Conservation (phyloP, 2,113 vertebrate species). For the Bambusicola thoracicus region DNA sequence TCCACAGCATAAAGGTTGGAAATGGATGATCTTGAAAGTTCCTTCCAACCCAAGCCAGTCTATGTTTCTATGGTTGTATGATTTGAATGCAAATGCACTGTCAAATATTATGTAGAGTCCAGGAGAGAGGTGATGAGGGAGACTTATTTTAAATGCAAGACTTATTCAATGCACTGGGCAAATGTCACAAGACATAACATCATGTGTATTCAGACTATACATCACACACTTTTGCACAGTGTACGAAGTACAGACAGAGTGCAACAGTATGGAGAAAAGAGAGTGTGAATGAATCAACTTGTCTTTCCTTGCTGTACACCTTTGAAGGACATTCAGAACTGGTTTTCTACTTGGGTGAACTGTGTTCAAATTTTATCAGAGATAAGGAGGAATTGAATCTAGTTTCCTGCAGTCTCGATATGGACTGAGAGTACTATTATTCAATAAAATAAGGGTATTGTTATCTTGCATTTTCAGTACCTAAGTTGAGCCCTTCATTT, state of each 20-base stretch:
- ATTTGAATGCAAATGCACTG: not conserved
- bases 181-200: not conserved
- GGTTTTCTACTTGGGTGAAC: not conserved
- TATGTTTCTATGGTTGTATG: not conserved
- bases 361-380: not conserved
- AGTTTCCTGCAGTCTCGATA: not conserved
- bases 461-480: not conserved
- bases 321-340: not conserved
- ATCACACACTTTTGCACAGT: not conserved
- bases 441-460: not conserved
- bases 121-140: accelerated
- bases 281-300: not conserved
- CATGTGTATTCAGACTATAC: not conserved
- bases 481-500: not conserved
- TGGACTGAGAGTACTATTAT: not conserved
- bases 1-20: not conserved
- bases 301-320: not conserved
- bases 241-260: not conserved
- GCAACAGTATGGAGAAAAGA: not conserved
- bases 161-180: not conserved
- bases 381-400: not conserved
- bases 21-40: not conserved
- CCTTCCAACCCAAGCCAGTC: not conserved
- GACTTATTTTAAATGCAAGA: not conserved
- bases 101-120: no score